Evolutionary conservation across 2,797 vertebrate genomes (phyloP), one percentile per base, ranked within the genome.

Genomic region (Chrosomus eos): DNA sequence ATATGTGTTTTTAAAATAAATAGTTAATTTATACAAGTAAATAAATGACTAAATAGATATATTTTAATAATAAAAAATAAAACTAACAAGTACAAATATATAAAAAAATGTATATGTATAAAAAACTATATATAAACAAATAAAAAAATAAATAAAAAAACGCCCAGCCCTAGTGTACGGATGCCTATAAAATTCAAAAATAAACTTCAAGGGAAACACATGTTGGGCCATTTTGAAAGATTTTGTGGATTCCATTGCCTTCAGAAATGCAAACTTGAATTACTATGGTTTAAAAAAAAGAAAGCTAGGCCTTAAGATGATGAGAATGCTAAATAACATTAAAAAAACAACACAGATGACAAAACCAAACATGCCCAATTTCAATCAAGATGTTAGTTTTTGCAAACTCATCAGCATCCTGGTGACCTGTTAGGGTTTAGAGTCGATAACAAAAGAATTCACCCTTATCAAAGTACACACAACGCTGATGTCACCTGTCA

Each of bases 341-440:
- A 71, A 16, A 71, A 40, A 38, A 43, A 33, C 28, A 78, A 21
- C 74, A 45, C 33, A 5, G 10, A 60, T 18, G n/a, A 7, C n/a
- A 66, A 48, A 79, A 31, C 60, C 38, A 79, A 48, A 67, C 77
- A 80, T 80, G 77, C 77, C 62, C 11, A 33, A 51, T 45, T 28
- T 13, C 33, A 26, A 31, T 40, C 43, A 45, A 80, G 36, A 36
- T 43, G 72, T 84, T 85, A 76, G 78, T 62, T 51, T 48, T 67
- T 33, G 60, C 28, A 1, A 67, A 66, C 60, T 48, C 60, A 79
- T 48, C 43, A 28, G 43, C 14, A 14, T 67, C 33, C 58, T 16
- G 48, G 67, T 66, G 74, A 81, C 67, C 73, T 76, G 81, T 77
- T 68, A 71, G 40, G 72, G 28, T 79, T 87, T 87, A 43, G 53